Base-by-base conservation (phyloP, 2,888 invertebrate species). In the Blomia tropicalis region DNA sequence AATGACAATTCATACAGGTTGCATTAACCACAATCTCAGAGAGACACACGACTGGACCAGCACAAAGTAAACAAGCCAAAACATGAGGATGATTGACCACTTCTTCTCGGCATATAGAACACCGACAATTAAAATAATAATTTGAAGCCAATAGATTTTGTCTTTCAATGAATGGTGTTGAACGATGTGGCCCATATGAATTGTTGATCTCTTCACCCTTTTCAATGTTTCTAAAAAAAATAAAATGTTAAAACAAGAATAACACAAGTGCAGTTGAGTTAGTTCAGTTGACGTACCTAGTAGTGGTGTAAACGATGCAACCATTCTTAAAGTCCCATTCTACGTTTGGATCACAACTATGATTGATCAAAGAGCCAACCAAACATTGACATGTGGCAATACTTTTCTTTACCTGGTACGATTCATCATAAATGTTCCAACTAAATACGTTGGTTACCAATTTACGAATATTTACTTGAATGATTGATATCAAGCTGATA, bases 281-380 rank as follows among this genome's bases (percentile, higher is more conserved):
- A 44, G 5, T 44, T 19, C 5, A 19, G n/a, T 5, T 44, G 44
- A 44, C 7, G n/a, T 11, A 47, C 47, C 47, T 47, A 22, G 7
- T 14, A 29, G 63, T 36, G 5, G 47, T 32, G 27, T 51, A 43
- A 1, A 63, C 43, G 27, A 59, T 63, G 31, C 29, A 36, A 25
- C 30, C 36, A n/a, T 58, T 53, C 14, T 14, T 14, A 32, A 63
- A 60, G 14, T 43, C 22, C 47, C 59, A 59, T 11, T 43, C 29
- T n/a, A 53, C 30, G 31, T 65, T 65, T 1, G 65, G 65, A 2
- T 54, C 36, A 22, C 65, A 63, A 36, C 62, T 63, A 53, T 65
- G 65, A 43, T 65, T 65, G 29, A 65, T 27, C 14, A 65, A n/a
- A 2, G 60, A 60, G 22, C 29, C 23, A 11, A 58, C 23, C 14